Evolutionary conservation across 2,797 vertebrate genomes (phyloP), one percentile per base, ranked within the genome.

Genomic region (Leptoclinus maculatus): DNA sequence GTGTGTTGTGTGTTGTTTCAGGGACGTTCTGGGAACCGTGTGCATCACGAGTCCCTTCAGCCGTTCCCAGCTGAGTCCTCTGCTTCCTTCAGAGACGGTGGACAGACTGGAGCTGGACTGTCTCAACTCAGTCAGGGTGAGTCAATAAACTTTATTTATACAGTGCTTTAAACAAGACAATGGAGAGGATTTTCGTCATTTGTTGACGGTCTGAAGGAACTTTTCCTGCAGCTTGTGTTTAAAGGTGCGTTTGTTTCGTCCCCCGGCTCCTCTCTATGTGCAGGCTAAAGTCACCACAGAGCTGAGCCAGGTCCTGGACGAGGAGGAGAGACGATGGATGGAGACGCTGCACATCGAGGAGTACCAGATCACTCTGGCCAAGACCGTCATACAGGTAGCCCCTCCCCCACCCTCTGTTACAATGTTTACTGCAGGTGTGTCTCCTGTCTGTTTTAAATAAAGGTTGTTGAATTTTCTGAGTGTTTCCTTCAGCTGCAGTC

Each of bases 81-180:
- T 97, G 54, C 90, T 98, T 81, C 88, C 96, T 0, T 69, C 93
- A 0, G 97, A 97, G 78, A 97, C 94, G 0, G 93, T 96, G 57
- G 93, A 93, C 3, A 56, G 93, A 56, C 92, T 99, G 79, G 97
- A 98, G 82, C 95, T 96, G 66, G 94, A 96, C 83, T 98, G 97
- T 67, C 95, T 97, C 11, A 95, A 95, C 8, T 96, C 96, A 0
- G 96, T 98, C 51, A 93, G 97, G 96, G 97, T 98, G 93, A 91
- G 91, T 72, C 5, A 3, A 19, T 4, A 4, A 19, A 2, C 65
- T 23, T 16, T 16, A 17, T 51, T 45, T 5, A 45, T 6, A 19
- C 17, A 45, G 39, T 2, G 13, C 13, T 41, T 34, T 34, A 34
- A 34, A 34, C 32, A 34, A 34, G 32, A 7, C 32, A 34, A 34